Evolutionary conservation across 2,113 vertebrate species (phyloP).

Genomic region (Ammospiza nelsoni): DNA sequence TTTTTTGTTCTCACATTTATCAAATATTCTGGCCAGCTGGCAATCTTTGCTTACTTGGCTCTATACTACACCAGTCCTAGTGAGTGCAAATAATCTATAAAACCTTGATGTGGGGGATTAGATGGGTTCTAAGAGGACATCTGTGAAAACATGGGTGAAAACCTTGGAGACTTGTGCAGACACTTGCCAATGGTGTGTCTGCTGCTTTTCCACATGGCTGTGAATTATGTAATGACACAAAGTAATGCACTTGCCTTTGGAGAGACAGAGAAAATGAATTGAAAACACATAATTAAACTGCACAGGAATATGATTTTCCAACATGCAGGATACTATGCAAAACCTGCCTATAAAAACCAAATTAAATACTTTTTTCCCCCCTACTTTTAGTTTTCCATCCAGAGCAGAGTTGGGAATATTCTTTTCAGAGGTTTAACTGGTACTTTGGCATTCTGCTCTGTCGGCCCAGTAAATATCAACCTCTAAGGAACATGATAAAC

Average conservation of each 20-base stretch:
- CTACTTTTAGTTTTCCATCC: not conserved
- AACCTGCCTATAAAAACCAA: not conserved
- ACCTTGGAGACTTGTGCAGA: not conserved
- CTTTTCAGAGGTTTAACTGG: not conserved
- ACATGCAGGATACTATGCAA: not conserved
- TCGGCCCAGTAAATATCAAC: not conserved
- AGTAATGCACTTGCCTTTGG: not conserved
- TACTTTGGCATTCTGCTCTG: not conserved
- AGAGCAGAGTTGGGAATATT: not conserved
- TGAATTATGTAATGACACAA: conserved; percentile 10
- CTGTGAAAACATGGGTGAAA: conserved; percentile 52
- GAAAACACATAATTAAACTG: conserved; percentile 3
- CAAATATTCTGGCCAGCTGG: conserved; percentile 60
- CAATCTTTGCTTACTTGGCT: not conserved
- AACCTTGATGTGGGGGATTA: conserved; percentile 38
- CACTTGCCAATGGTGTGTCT: conserved; percentile 25
- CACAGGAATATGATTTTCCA: not conserved
- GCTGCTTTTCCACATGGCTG: conserved; percentile 6
- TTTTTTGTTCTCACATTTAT: conserved; percentile 35
- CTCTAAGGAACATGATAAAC: not conserved
- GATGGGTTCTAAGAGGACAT: conserved; percentile 18
- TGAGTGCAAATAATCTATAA: conserved; percentile 53
- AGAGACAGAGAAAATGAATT: conserved; percentile 1
- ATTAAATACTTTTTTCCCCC: not conserved
- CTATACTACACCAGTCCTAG: not conserved